Evolutionary conservation across 2,113 vertebrate genomes (phyloP).

Genomic region (Ibidorhyncha struthersii): DNA sequence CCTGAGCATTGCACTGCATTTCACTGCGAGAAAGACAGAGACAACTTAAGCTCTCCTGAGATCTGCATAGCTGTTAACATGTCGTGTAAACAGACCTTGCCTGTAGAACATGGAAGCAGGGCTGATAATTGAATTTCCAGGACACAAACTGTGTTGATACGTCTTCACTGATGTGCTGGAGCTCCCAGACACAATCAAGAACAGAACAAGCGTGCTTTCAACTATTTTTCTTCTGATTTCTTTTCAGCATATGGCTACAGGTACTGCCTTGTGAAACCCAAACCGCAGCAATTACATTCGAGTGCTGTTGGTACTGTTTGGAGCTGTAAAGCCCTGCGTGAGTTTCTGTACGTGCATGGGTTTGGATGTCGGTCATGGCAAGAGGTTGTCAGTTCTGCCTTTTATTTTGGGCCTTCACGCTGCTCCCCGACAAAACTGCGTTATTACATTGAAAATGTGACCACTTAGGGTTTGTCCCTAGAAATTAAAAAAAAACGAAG

Average conservation of each 20-base stretch:
- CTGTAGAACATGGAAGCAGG: neutral
- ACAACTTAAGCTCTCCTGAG: neutral
- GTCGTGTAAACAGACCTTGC: neutral
- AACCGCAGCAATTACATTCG: fast-evolving
- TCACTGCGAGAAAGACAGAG: neutral
- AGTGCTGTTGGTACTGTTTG: neutral
- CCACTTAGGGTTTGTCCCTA: neutral
- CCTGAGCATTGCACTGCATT: neutral
- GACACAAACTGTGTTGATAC: neutral
- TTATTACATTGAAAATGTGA: neutral
- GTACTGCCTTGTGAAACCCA: neutral
- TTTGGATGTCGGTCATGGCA: neutral
- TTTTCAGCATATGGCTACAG: neutral
- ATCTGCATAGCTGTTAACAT: neutral
- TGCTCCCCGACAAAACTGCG: neutral
- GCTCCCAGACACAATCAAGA: neutral
- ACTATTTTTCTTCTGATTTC: neutral
- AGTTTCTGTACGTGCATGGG: neutral
- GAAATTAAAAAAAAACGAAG: neutral
- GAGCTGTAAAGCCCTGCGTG: neutral
- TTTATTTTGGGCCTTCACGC: neutral
- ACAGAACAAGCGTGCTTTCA: neutral
- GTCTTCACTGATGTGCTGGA: neutral
- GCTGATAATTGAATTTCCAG: neutral
- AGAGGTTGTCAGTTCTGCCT: neutral